Evolutionary conservation across 2,888 invertebrate species (phyloP), one percentile per base, ranked within the genome.

Genomic region (Paralinhomoeus sp.): DNA sequence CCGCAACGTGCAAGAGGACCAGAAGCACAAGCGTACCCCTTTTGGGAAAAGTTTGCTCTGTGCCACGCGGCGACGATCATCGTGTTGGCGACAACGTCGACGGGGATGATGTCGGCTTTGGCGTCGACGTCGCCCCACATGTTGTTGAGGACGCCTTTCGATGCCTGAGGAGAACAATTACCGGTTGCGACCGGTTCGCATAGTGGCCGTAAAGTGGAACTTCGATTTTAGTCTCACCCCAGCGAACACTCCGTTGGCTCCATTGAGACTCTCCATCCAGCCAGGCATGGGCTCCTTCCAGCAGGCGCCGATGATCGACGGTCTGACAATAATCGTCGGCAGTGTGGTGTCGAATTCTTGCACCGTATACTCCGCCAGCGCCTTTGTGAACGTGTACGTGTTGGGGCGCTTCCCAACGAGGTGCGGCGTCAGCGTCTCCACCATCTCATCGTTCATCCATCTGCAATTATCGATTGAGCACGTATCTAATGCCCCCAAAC

Each of bases 241-340:
- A 31, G 61, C 60, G 45, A 69, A 54, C 24, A 62, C 53, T 74
- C 84, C 36, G 9, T 84, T 84, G 0, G 89, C 85, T 0, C 91
- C 91, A 58, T 89, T 91, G 64, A 84, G 83, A 43, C 87, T 89
- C 52, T 80, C 78, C 0, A 87, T 84, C 91, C 91, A 93, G 0
- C 89, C 89, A 3, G 67, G 64, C 18, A 67, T 51, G 3, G 69
- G 69, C 50, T 68, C 67, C 45, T 59, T 59, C 67, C 68, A 69
- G 40, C 66, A 59, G 1, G 85, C 85, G 47, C 85, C 71, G 76
- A 85, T 83, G 53, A 89, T 83, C 0, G 85, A 84, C 0, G 89
- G 89, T 47, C 89, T 69, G 47, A 79, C 73, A 50, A 91, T 77
- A 24, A 78, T 71, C 0, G 75, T 64, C 0, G 85, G 84, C 24